These are phyloP conservation scores for Melanotus villosus DNA, from an alignment of 2,888 invertebrate genomes.

Conservation along the genomic window DNA sequence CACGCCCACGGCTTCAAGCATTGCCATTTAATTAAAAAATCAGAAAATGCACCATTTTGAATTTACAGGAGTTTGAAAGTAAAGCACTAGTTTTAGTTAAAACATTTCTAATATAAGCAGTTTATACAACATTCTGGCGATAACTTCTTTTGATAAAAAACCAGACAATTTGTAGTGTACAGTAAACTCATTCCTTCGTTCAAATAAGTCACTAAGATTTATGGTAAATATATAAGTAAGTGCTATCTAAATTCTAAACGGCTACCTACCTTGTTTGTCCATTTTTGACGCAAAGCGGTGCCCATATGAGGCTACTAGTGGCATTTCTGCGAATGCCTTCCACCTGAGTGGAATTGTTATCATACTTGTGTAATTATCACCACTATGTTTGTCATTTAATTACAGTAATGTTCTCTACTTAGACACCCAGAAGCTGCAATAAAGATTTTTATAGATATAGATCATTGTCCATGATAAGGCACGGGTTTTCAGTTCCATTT, in stretches of 20 bases:
- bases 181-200: constrained; percentile 41
- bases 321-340: constrained; percentile 62
- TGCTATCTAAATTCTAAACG: constrained; percentile 63
- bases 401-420: constrained; percentile 41
- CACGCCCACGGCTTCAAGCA: too few species aligned
- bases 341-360: constrained; percentile 62
- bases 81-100: too few species aligned
- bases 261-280: constrained; percentile 59
- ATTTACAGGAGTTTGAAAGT: too few species aligned
- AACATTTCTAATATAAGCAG: too few species aligned
- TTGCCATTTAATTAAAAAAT: too few species aligned
- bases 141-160: constrained; percentile 6
- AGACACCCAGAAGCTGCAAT: constrained; percentile 36
- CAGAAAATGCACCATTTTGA: too few species aligned
- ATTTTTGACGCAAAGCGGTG: constrained; percentile 57
- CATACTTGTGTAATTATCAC: constrained; percentile 51
- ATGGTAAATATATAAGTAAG: constrained; percentile 60
- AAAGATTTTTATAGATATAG: constrained; percentile 36
- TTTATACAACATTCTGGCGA: background rate
- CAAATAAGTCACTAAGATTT: constrained; percentile 61
- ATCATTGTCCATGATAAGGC: constrained; percentile 22
- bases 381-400: constrained; percentile 51
- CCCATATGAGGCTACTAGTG: constrained; percentile 59
- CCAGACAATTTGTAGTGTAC: constrained; percentile 42
- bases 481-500: background rate